Base-by-base conservation (phyloP, 1,140 invertebrate genomes). In the Sitophilus oryzae region DNA sequence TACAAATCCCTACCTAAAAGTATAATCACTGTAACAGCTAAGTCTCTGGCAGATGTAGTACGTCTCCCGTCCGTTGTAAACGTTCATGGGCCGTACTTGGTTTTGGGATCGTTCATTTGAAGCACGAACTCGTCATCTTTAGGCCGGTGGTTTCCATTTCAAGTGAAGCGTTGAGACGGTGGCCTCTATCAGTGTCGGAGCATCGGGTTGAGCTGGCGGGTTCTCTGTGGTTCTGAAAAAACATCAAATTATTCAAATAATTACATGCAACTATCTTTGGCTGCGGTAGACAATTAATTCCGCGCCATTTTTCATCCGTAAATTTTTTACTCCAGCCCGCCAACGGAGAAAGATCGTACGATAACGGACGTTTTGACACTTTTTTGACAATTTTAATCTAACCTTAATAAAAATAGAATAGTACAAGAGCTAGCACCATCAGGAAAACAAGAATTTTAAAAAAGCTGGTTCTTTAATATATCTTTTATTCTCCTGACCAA, bases 111-210 rank as follows among this genome's bases (percentile, higher is more conserved):
- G 64, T 89, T 82, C 81, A 91, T 85, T 70, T 93, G 88, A 16
- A 94, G 73, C 16, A 81, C 79, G 66, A 88, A 93, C 49, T 85
- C 81, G 20, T 89, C 87, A 66, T 89, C 86, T 50, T 78, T 79
- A 4, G 82, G 77, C 11, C 88, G 74, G 20, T 77, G 75, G 22
- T 78, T 56, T 77, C 91, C 91, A 94, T 25, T 77, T 73, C 1
- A 94, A 69, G 34, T 78, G 75, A 14, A 93, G 72, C 21, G 78
- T 73, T 46, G 74, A 77, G 18, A 86, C 73, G 19, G 74, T 78
- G 20, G 81, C 77, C 47, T 82, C 76, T n/a, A 77, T 73, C 23
- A 92, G 73, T 14, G 85, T 79, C n/a, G 72, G 73, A 10, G 76
- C 71, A 21, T 75, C 65, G 6, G 88, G 88, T 62, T 84, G 83